phyloP scores from a whole-genome alignment of 2,888 invertebrate species.

The Bruchidius siliquastri region DNA sequence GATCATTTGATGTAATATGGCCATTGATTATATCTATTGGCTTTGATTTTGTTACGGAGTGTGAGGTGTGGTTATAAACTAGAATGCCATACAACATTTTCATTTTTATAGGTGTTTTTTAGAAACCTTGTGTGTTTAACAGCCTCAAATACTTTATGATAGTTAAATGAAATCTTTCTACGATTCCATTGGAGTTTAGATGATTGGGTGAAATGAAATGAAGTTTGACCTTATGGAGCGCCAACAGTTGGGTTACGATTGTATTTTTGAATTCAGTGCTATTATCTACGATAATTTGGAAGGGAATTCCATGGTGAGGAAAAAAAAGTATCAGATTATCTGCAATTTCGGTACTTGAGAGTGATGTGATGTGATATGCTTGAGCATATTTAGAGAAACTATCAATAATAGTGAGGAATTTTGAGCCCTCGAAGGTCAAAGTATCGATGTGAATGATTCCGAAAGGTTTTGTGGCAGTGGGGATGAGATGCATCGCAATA shows the following conservation, averaged over 20 bases:
- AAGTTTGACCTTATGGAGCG: conserved; percentile 4
- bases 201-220: neutral
- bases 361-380: conserved; percentile 5
- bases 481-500: conserved; percentile 4
- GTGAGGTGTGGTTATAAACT: no score
- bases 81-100: neutral
- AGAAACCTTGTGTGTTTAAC: conserved; percentile 3
- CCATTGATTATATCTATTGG: conserved; percentile 5
- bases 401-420: no score
- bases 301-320: conserved; percentile 6
- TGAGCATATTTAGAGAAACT: conserved; percentile 9
- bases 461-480: conserved; percentile 8
- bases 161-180: conserved; percentile 3
- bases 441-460: conserved; percentile 3
- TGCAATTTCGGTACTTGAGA: conserved; percentile 4
- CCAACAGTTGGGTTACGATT: conserved; percentile 5
- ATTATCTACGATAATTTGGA: conserved; percentile 8
- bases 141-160: conserved; percentile 1
- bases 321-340: conserved; percentile 7
- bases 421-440: conserved; percentile 1
- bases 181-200: neutral
- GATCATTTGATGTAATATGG: neutral
- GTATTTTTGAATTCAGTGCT: conserved; percentile 8
- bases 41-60: neutral
- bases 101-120: neutral